These are phyloP conservation scores for Alcedo atthis DNA, from an alignment of 2,797 vertebrate species.

Conservation along the genomic window DNA sequence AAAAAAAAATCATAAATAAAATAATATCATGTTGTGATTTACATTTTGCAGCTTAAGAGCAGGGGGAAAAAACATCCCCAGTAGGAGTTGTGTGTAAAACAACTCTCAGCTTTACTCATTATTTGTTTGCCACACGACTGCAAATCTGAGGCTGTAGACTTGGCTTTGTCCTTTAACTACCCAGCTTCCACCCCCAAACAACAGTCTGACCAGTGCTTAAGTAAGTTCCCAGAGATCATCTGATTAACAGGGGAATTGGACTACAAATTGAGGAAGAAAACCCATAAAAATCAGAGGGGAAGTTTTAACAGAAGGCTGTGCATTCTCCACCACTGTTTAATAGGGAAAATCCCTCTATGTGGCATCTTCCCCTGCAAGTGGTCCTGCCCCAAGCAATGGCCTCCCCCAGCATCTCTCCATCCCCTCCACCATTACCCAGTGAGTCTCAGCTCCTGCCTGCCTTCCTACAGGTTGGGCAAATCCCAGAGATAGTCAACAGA, in stretches of 20 bases:
- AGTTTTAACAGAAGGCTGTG: not conserved
- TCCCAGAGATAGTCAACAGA: not conserved
- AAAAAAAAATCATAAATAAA: slow-evolving; percentile 61
- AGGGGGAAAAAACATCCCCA: not conserved
- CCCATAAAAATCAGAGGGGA: not conserved
- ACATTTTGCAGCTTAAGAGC: slow-evolving; percentile 40
- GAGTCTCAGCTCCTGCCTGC: not conserved
- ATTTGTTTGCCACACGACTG: not conserved
- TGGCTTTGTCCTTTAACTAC: not conserved
- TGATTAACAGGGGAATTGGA: not conserved
- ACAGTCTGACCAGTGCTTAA: not conserved
- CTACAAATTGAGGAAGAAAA: not conserved
- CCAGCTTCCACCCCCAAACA: not conserved
- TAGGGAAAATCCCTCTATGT: not conserved
- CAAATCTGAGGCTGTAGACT: not conserved
- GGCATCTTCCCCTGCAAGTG: not conserved
- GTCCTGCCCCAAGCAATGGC: not conserved
- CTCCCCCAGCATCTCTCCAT: not conserved
- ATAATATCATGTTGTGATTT: slow-evolving; percentile 37
- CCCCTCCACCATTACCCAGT: accelerated
- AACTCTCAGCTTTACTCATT: not conserved
- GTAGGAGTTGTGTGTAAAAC: not conserved
- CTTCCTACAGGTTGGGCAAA: not conserved
- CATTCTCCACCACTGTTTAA: not conserved
- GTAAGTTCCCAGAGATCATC: not conserved